A percentile compares a stretch with the other conserved stretches of the same genome.
These are phyloP conservation scores for Prolemur simus DNA, from an alignment of 2,113 vertebrate genomes.

Conservation along the genomic window DNA sequence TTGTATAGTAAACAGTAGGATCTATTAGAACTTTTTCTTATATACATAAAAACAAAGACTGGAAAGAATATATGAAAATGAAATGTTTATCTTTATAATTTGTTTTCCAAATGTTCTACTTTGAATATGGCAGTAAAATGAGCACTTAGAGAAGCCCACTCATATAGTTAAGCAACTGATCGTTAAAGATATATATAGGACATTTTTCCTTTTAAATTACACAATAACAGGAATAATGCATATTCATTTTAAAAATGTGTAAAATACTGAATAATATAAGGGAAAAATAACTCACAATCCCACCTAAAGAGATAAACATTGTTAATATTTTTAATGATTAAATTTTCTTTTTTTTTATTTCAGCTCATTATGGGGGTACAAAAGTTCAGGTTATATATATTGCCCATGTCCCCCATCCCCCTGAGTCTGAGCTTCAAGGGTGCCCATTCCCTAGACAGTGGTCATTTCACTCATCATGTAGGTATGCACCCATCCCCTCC, in stretches of 20 bases:
- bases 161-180: constrained; percentile 14
- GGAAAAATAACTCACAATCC: background rate
- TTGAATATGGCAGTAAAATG: constrained; percentile 32
- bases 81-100: constrained; percentile 36
- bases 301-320: constrained; percentile 8
- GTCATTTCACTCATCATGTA: no score
- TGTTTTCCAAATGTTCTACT: constrained; percentile 28
- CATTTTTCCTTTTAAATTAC: constrained; percentile 18
- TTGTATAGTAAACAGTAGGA: background rate
- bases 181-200: background rate
- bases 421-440: no score
- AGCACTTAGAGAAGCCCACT: background rate
- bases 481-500: no score
- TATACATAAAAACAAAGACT: background rate
- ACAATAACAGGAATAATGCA: background rate
- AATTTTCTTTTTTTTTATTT: no score
- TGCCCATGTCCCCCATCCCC: no score
- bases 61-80: constrained; percentile 17
- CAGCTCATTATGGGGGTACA: no score
- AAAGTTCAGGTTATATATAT: no score
- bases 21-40: constrained; percentile 27
- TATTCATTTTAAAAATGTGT: constrained; percentile 35
- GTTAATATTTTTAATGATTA: background rate
- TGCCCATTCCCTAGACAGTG: no score
- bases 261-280: constrained; percentile 25